Conservation (phyloP, 2,888 invertebrate species). For the Teleiodes luculella region DNA sequence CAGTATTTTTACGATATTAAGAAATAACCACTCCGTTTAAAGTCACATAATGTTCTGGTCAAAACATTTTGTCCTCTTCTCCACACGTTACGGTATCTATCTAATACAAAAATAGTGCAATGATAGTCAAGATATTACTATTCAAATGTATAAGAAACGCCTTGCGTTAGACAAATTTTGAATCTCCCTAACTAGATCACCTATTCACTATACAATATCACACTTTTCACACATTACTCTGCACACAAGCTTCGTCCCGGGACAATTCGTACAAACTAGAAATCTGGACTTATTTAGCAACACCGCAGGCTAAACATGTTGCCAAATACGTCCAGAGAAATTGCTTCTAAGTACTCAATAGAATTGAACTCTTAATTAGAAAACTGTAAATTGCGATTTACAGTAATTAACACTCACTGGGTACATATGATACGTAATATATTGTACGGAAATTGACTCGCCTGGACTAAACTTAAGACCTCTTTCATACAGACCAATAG, state of each 20-base stretch:
- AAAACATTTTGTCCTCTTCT: neutral
- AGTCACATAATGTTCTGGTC: neutral
- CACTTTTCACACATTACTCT: slow-evolving; percentile 40
- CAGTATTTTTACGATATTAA: neutral
- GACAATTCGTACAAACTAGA: neutral
- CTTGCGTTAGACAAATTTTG: slow-evolving; percentile 52
- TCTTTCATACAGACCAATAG: slow-evolving; percentile 50
- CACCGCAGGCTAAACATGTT: neutral
- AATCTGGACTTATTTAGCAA: neutral
- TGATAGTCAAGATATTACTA: slow-evolving; percentile 44
- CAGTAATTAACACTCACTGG: neutral
- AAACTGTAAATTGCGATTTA: neutral
- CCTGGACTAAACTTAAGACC: slow-evolving; percentile 9
- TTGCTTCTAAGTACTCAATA: neutral
- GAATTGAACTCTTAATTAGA: neutral
- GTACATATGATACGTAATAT: neutral
- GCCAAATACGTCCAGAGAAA: neutral
- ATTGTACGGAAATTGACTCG: neutral
- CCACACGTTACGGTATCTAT: slow-evolving; percentile 30
- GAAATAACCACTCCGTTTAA: neutral
- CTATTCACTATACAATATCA: slow-evolving; percentile 60
- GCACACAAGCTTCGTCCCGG: slow-evolving; percentile 19
- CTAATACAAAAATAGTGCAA: slow-evolving; percentile 56
- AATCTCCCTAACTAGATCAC: slow-evolving; percentile 59
- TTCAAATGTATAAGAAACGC: slow-evolving; percentile 46